Evolutionary conservation across 2,113 vertebrate species (phyloP), one percentile per base, ranked within the genome.

Genomic region (Diadophis punctatus): DNA sequence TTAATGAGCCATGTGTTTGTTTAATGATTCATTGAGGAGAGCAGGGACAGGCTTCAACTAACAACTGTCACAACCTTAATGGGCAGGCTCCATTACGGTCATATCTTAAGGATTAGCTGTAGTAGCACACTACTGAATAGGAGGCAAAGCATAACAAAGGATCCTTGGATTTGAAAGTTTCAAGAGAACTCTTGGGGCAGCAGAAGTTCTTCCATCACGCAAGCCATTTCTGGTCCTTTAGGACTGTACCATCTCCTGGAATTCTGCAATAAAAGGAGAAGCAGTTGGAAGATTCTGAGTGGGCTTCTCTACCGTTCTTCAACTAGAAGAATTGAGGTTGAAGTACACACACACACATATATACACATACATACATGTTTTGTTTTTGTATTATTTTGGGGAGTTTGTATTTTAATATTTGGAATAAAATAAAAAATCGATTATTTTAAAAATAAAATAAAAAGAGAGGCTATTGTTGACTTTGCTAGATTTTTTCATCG

Each of bases 211-310:
- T 0, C 91, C 86, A 68, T 88, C 34, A 91, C 58, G 20, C 30
- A 86, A 93, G 58, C 2, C 93, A 92, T 74, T 90, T 94, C 63
- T 84, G 55, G 94, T 30, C 30, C 56, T 96, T 98, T 98, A 99
- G 96, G 98, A 98, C 95, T 98, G 98, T 94, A 99, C 99, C 98
- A 99, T 98, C 93, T 97, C 97, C 95, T 98, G 98, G 97, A 99
- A 99, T 96, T 99, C 99, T 99, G 96, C 30, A 80, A 91, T 92
- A 96, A 94, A 96, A 88, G 87, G 89, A 94, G 93, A 27, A 58
- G 43, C 74, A 12, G 68, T 39, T 74, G 7, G 34, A 80, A 80
- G 18, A 1, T 58, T 39, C 18, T 80, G 34, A 22, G 34, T 22
- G 34, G 68, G 34, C 1, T 34, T n/a, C 60, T 63, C 60, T 14